Evolutionary conservation across 2,113 vertebrate species (phyloP).

Genomic region (Cottus gobio): DNA sequence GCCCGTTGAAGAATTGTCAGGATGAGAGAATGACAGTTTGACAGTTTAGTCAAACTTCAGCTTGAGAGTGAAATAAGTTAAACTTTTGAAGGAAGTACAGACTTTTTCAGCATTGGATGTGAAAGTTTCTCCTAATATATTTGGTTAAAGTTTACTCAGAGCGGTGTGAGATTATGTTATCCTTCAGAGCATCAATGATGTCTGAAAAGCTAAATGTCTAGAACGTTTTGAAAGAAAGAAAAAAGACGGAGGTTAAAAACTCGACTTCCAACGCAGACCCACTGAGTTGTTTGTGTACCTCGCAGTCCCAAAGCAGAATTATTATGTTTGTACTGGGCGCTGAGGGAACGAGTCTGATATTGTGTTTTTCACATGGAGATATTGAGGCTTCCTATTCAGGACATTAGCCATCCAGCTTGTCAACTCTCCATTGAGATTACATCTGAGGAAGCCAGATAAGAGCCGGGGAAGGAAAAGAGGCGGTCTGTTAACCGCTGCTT

Average conservation of each 20-base stretch:
- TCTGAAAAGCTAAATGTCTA: background rate
- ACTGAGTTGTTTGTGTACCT: constrained; percentile 44
- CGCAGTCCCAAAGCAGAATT: constrained; percentile 46
- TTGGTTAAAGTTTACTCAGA: background rate
- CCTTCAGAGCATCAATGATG: background rate
- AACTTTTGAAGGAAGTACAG: background rate
- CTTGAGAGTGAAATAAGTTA: constrained; percentile 14
- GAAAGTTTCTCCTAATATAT: background rate
- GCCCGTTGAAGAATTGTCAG: constrained; percentile 16
- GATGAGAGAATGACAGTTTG: constrained; percentile 24
- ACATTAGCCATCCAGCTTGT: constrained; percentile 58
- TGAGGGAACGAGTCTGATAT: constrained; percentile 56
- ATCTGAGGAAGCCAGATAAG: constrained; percentile 52
- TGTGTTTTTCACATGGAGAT: constrained; percentile 35
- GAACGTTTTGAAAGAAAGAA: background rate
- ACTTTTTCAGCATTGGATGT: background rate
- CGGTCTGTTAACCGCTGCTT: constrained; percentile 10
- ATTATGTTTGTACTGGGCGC: constrained; percentile 31
- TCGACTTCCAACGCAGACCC: constrained; percentile 15
- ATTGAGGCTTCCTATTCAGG: constrained; percentile 49
- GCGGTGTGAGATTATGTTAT: background rate
- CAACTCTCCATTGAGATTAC: constrained; percentile 55
- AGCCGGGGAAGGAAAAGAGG: constrained; percentile 15
- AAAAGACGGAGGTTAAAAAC: background rate
- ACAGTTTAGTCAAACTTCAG: constrained; percentile 28